Percentiles rank a stretch among this genome's conserved stretches.
Evolutionary conservation across 2,113 vertebrate species (phyloP).

Genomic region (Paraplagusia blochii): DNA sequence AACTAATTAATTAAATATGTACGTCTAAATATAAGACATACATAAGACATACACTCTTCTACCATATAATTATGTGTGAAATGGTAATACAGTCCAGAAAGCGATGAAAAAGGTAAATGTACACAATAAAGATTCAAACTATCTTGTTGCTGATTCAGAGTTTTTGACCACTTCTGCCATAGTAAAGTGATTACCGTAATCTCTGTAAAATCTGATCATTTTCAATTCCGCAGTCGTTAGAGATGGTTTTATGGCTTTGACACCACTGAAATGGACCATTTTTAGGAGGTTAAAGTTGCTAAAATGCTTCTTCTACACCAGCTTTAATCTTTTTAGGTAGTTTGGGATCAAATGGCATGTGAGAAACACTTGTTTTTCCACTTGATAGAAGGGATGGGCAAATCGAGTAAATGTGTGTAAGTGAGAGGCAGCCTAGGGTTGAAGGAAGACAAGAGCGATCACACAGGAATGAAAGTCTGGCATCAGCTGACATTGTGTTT

Average conservation of each 20-base stretch:
- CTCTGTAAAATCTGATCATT: slow-evolving; percentile 30
- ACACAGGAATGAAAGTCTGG: slow-evolving; percentile 11
- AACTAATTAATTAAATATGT: too few species aligned
- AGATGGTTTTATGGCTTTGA: slow-evolving; percentile 26
- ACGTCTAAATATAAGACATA: too few species aligned
- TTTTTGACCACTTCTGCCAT: too few species aligned
- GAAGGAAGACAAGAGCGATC: slow-evolving; percentile 8
- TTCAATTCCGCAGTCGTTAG: slow-evolving; percentile 16
- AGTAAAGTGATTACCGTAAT: too few species aligned
- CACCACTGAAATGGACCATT: slow-evolving; percentile 22
- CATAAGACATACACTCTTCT: too few species aligned
- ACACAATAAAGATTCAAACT: too few species aligned
- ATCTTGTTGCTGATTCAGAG: too few species aligned
- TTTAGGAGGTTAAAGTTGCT: slow-evolving; percentile 26
- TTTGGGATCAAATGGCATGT: slow-evolving; percentile 42
- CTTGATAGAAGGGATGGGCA: slow-evolving; percentile 32
- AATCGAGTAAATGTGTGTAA: slow-evolving; percentile 42
- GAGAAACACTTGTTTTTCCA: slow-evolving; percentile 38
- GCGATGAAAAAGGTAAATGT: too few species aligned
- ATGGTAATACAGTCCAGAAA: too few species aligned
- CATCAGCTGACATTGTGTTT: slow-evolving; percentile 25
- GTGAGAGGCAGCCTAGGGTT: slow-evolving; percentile 7
- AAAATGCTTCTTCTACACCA: slow-evolving; percentile 23
- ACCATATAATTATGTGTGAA: too few species aligned
- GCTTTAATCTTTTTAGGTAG: slow-evolving; percentile 24